A percentile compares a stretch with the other conserved stretches of the same genome.
These are phyloP conservation scores for Petromus typicus DNA, from an alignment of 2,113 vertebrate species.

Conservation along the genomic window DNA sequence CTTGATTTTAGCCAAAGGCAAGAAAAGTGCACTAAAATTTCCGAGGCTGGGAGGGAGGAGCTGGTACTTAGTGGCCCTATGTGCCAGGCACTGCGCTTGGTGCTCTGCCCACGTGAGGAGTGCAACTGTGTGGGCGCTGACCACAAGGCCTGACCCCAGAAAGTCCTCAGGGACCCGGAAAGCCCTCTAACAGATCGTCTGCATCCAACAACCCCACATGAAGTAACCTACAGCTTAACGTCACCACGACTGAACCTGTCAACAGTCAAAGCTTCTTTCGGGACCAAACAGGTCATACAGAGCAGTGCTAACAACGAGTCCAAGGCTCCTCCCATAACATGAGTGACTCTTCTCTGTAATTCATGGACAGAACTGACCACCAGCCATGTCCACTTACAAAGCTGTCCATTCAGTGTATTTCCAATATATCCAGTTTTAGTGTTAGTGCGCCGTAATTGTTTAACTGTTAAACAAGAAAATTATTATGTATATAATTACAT, in stretches of 20 bases:
- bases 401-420: background rate
- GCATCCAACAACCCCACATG: background rate
- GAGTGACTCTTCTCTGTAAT: background rate
- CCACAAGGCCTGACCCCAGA: fast-evolving
- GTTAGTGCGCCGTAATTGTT: background rate
- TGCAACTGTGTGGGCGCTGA: background rate
- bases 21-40: background rate
- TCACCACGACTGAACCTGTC: background rate
- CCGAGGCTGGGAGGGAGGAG: background rate
- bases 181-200: background rate
- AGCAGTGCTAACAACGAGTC: background rate
- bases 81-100: background rate
- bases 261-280: background rate
- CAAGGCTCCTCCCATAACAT: background rate
- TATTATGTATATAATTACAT: background rate
- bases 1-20: background rate
- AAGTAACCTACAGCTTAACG: background rate
- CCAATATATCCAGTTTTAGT: background rate
- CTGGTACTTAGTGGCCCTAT: background rate
- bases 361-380: background rate
- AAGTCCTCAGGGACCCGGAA: background rate
- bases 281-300: background rate
- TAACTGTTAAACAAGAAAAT: background rate
- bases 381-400: background rate
- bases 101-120: background rate